Conservation (phyloP, 2,797 vertebrate species). For the Choloepus didactylus region DNA sequence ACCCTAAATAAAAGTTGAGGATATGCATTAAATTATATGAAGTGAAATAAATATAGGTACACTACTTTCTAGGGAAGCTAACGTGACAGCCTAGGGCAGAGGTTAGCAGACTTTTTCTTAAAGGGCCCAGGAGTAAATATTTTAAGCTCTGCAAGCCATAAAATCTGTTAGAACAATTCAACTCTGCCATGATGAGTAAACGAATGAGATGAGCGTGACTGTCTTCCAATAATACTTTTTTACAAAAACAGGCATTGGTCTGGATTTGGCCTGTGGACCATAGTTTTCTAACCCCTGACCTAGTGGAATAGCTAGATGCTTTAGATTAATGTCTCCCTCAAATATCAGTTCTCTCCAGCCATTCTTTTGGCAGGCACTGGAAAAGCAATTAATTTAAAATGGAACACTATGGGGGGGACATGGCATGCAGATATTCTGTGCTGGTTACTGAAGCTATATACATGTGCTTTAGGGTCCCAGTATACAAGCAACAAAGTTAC, state of each 20-base stretch:
- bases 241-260: neutral
- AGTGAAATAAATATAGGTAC: neutral
- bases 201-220: neutral
- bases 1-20: neutral
- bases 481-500: neutral
- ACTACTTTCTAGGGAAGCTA: neutral
- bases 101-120: neutral
- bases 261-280: too few species aligned
- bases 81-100: neutral
- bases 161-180: neutral
- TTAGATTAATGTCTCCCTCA: neutral
- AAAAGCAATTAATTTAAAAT: neutral
- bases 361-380: neutral
- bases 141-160: neutral
- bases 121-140: neutral
- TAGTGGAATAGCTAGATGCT: neutral
- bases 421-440: neutral
- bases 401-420: neutral
- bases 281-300: neutral
- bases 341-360: neutral
- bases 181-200: neutral
- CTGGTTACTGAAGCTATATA: neutral
- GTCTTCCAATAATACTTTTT: neutral
- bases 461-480: neutral
- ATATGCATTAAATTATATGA: neutral